Evolutionary conservation across 2,888 invertebrate species (phyloP), one percentile per base, ranked within the genome.

Genomic region (Cataglyphis livida): DNA sequence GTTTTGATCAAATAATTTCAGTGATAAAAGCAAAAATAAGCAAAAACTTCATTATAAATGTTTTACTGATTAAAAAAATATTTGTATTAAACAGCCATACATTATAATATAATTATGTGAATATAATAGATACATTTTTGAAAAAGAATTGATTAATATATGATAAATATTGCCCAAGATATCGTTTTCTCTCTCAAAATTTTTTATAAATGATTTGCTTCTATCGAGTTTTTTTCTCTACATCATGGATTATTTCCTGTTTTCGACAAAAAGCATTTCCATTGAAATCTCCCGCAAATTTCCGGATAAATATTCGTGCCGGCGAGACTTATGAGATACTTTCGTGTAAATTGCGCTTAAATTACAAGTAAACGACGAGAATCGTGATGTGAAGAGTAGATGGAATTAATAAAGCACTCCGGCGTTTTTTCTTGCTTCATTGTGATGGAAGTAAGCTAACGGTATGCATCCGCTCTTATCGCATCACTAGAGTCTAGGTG

Each of bases 281-380:
- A 44, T 59, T 54, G 35, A 57, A 18, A 12, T 59, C 4, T 28
- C 12, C 32, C 21, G 32, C 25, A 12, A 44, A 62, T 51, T 81
- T 73, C 41, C 38, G 44, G 41, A 64, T 71, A 62, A 74, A 74
- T 62, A 74, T 74, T 81, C 74, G 25, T 51, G 10, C 9, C n/a
- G 25, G 25, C 62, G 41, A 62, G 48, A 61, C 74, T 74, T 74
- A 74, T 25, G 48, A 73, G 61, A 28, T 28, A 81, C 18, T 74
- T 74, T 81, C 44, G 28, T 51, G 38, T 62, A 74, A 74, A 81
- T 81, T 74, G 51, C 48, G 38, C 51, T 62, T 74, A 51, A 81
- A 62, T 81, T 74, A 74, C 81, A 38, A 62, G 51, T 41, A 74
- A 81, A 74, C 74, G 62, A 62, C 61, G 71, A 44, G 25, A 25